Conservation (phyloP, 2,888 invertebrate species). For the Bhutanitis thaidina region DNA sequence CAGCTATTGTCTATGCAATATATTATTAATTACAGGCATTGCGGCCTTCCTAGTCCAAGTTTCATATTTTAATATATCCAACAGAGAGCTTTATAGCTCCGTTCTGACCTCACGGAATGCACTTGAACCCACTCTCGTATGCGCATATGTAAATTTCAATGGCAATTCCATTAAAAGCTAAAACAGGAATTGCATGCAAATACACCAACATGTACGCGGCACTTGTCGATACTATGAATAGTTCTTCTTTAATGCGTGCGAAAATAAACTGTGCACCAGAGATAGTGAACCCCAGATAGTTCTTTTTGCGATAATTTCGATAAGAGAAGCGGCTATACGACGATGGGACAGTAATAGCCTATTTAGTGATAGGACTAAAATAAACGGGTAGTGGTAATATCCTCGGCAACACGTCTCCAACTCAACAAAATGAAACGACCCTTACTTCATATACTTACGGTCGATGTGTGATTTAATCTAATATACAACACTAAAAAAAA, state of each 20-base stretch:
- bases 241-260: background rate
- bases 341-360: constrained; percentile 33
- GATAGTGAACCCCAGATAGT: background rate
- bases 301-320: constrained; percentile 21
- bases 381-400: constrained; percentile 24
- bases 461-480: too few relatives aligned
- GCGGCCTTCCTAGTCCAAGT: background rate
- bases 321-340: constrained; percentile 30
- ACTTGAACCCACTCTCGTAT: constrained; percentile 15
- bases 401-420: constrained; percentile 9
- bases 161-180: constrained; percentile 17
- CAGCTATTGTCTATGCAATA: constrained; percentile 10
- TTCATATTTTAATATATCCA: background rate
- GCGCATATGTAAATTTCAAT: constrained; percentile 19
- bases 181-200: constrained; percentile 16
- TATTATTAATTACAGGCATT: constrained; percentile 2
- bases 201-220: background rate
- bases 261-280: background rate
- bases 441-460: background rate
- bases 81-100: constrained; percentile 6
- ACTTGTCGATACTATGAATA: constrained; percentile 1
- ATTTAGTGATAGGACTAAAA: constrained; percentile 35
- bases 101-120: constrained; percentile 16
- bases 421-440: constrained; percentile 16
- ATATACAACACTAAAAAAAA: too few relatives aligned